Evolutionary conservation across 1,140 invertebrate genomes (phyloP), one percentile per base, ranked within the genome.

Genomic region (Tetramorium simillimum): DNA sequence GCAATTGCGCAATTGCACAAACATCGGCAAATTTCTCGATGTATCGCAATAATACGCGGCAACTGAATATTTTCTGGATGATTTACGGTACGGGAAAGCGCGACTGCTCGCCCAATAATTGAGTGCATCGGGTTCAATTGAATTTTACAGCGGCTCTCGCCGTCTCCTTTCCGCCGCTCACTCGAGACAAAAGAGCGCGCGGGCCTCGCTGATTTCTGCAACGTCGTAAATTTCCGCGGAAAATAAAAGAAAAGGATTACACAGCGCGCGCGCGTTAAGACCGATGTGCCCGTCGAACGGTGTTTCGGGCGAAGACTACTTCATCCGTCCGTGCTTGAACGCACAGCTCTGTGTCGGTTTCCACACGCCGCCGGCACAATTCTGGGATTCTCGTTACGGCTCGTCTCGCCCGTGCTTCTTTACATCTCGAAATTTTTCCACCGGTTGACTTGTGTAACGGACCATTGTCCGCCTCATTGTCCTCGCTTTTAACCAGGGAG

Each of bases 331-430:
- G 46, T 16, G 46, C 53, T 49, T 2, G 53, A 58, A 60, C 58
- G 60, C 33, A 10, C 2, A 12, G 6, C n/a, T 58, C 24, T 70
- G 51, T 37, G 73, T 75, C 58, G 4, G 62, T 88, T 90, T 76
- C 77, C 86, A 65, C 88, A 72, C 37, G 24, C 10, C n/a, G 56
- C 37, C 58, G 78, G 51, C 72, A 90, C 89, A 90, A 90, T 90
- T 90, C 89, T 90, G 89, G 63, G 89, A 90, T 84, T 69, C 85
- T 80, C 37, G 75, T 88, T 88, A 80, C 75, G 80, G 43, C n/a
- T 72, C 75, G 58, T 62, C 60, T 84, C 60, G 46, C n/a, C 51
- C 58, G 56, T 62, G 58, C 62, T 87, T 87, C 70, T 80, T 62
- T 75, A n/a, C 24, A 18, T 58, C 60, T 40, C 67, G 89, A 87